These are phyloP conservation scores for Tapirus indicus DNA, from an alignment of 2,797 vertebrate genomes.

Conservation along the genomic window DNA sequence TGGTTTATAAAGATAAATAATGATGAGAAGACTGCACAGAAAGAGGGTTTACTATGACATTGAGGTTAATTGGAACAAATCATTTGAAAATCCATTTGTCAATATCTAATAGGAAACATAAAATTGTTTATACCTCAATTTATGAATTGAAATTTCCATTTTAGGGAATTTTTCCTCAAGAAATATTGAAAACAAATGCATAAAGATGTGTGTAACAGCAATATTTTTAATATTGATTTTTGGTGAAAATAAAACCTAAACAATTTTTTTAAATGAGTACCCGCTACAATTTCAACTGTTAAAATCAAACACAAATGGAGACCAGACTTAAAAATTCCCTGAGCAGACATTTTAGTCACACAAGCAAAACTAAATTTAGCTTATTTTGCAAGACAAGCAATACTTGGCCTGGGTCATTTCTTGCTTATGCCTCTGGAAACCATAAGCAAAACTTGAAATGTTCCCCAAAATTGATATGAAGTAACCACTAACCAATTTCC, in stretches of 20 bases:
- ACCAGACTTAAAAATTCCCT: not conserved
- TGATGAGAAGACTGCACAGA: not conserved
- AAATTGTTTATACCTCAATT: not conserved
- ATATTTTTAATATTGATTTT: not conserved
- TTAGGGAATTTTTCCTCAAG: not conserved
- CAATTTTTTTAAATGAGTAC: not conserved
- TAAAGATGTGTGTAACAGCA: not conserved
- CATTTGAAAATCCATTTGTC: not conserved
- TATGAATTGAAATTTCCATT: not conserved
- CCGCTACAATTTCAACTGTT: not conserved
- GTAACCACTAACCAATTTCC: not conserved
- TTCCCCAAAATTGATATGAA: not conserved
- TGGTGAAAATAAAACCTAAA: not conserved
- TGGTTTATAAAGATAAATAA: not conserved
- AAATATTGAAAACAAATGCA: not conserved
- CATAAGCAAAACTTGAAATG: not conserved
- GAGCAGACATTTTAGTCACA: not conserved
- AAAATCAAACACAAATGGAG: not conserved
- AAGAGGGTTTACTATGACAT: not conserved
- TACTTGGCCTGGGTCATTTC: not conserved
- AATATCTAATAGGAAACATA: not conserved
- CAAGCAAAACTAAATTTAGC: not conserved
- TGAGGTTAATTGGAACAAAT: not conserved
- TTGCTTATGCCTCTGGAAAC: not conserved
- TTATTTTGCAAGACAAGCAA: not conserved